These are phyloP conservation scores for Rhadinocentrus ornatus DNA, from an alignment of 2,797 vertebrate species.

Conservation along the genomic window DNA sequence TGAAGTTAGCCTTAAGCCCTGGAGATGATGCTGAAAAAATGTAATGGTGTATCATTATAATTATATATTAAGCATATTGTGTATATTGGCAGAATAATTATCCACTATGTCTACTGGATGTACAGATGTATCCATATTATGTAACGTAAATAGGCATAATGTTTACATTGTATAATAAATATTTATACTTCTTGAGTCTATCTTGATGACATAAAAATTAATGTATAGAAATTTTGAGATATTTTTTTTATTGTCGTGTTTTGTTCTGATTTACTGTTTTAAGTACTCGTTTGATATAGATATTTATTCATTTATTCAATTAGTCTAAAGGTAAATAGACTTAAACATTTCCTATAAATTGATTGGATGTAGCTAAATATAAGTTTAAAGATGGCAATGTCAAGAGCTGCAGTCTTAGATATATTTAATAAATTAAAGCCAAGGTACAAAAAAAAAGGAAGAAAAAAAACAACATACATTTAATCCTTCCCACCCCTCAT, in stretches of 20 bases:
- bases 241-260: not conserved
- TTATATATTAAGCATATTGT: too few relatives aligned
- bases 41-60: not conserved
- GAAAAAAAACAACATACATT: slow-evolving; percentile 74
- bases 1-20: not conserved
- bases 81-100: too few relatives aligned
- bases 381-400: not conserved
- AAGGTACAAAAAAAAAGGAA: slow-evolving; percentile 85
- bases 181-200: too few relatives aligned
- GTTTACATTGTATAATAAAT: too few relatives aligned
- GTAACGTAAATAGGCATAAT: too few relatives aligned
- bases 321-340: not conserved
- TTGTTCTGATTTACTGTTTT: not conserved
- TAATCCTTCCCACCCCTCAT: slow-evolving; percentile 54
- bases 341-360: not conserved
- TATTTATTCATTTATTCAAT: not conserved
- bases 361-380: not conserved
- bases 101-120: too few relatives aligned
- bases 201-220: too few relatives aligned
- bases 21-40: not conserved
- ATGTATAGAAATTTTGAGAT: too few relatives aligned
- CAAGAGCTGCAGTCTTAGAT: slow-evolving; percentile 79
- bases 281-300: not conserved
- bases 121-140: too few relatives aligned
- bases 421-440: slow-evolving; percentile 92